These are phyloP conservation scores for Agrilus biguttatus DNA, from an alignment of 2,888 invertebrate genomes.

Conservation along the genomic window DNA sequence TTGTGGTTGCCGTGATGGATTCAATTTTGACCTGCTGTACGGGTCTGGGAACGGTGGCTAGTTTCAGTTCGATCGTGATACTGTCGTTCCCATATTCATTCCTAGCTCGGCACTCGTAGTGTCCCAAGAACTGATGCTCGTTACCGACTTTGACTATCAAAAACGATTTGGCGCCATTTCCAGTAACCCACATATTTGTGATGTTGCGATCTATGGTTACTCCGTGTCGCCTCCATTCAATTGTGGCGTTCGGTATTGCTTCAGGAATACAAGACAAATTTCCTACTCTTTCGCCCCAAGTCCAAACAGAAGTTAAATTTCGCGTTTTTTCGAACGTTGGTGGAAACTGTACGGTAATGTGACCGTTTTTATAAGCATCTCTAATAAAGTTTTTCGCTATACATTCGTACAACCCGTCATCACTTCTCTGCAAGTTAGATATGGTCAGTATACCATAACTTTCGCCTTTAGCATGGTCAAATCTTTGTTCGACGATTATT, in stretches of 20 bases:
- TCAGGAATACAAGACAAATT: conserved; percentile 83
- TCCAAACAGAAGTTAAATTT: conserved; percentile 58
- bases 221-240: conserved; percentile 57
- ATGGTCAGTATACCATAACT: conserved; percentile 56
- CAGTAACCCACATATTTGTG: conserved; percentile 43
- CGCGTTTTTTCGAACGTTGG: conserved; percentile 63
- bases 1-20: conserved; percentile 68
- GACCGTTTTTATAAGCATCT: conserved; percentile 57
- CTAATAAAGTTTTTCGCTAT: conserved; percentile 67
- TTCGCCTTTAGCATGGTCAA: conserved; percentile 40
- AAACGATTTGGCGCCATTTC: conserved; percentile 56
- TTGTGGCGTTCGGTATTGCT: conserved; percentile 78
- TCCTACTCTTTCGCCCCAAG: conserved; percentile 67
- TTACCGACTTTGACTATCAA: conserved; percentile 52
- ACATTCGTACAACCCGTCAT: conserved; percentile 84
- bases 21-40: conserved; percentile 52
- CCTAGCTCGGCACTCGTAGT: conserved; percentile 69
- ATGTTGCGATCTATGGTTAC: conserved; percentile 25
- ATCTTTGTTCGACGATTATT: conserved; percentile 44
- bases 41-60: conserved; percentile 56
- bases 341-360: conserved; percentile 67
- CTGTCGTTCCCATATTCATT: conserved; percentile 59
- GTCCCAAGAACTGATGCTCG: conserved; percentile 50
- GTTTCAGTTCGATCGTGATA: conserved; percentile 53
- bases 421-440: conserved; percentile 45